These are phyloP conservation scores for Dascyllus trimaculatus DNA, from an alignment of 2,113 vertebrate species.

Conservation along the genomic window DNA sequence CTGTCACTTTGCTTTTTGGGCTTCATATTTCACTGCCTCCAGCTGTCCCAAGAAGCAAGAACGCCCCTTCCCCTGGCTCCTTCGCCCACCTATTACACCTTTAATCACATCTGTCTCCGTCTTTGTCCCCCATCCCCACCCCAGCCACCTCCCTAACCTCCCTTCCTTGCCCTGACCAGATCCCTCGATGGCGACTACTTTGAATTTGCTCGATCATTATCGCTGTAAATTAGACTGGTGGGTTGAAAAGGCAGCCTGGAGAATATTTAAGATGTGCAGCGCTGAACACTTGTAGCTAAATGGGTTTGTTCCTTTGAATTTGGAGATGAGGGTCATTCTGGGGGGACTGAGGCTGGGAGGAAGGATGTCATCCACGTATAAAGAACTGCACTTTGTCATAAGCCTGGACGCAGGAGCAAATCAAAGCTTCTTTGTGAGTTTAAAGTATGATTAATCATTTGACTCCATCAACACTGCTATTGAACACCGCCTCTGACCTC, in stretches of 20 bases:
- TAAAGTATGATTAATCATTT: constrained; percentile 31
- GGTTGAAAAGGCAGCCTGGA: constrained; percentile 29
- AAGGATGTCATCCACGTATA: constrained; percentile 1
- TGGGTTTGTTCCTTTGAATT: constrained; percentile 16
- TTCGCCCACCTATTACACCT: constrained; percentile 48
- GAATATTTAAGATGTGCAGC: constrained; percentile 18
- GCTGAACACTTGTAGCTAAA: constrained; percentile 10
- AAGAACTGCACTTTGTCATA: constrained; percentile 7
- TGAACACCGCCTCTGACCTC: constrained; percentile 3
- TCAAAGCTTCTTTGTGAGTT: constrained; percentile 5
- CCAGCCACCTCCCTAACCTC: not conserved
- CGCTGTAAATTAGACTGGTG: constrained; percentile 47
- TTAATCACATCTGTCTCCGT: constrained; percentile 57
- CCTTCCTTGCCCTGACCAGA: constrained; percentile 2
- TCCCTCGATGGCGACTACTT: constrained; percentile 26
- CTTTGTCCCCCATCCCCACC: not conserved
- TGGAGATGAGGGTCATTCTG: constrained; percentile 28
- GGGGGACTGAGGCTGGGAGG: not conserved
- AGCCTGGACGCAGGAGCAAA: constrained; percentile 4
- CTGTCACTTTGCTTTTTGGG: constrained; percentile 63
- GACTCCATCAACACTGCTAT: constrained; percentile 20
- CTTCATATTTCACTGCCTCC: constrained; percentile 68
- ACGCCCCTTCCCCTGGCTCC: not conserved
- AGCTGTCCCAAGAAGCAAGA: constrained; percentile 18
- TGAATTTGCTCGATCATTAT: constrained; percentile 49